Evolutionary conservation across 1,140 invertebrate species (phyloP).

Genomic region (Manduca sexta): DNA sequence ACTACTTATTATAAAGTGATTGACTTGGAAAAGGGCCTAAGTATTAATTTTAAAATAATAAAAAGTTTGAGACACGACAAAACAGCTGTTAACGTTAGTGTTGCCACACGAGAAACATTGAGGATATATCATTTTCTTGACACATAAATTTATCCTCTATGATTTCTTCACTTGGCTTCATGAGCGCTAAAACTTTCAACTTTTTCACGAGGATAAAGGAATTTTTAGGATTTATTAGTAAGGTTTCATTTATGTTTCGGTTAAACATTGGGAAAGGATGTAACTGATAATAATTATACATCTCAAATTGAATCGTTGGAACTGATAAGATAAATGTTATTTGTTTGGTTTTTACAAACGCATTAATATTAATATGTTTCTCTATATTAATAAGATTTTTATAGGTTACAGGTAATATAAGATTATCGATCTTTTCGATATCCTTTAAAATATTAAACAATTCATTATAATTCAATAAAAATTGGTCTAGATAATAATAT

Average conservation of each 20-base stretch:
- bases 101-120: no score
- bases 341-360: conserved; percentile 14
- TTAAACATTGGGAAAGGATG: conserved; percentile 10
- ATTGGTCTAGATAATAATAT: conserved; percentile 9
- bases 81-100: no score
- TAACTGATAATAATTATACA: conserved; percentile 16
- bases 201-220: conserved; percentile 17
- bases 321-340: conserved; percentile 19
- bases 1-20: no score
- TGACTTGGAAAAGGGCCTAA: no score
- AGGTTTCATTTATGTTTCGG: conserved; percentile 1
- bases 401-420: conserved; percentile 11
- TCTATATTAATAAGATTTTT: conserved; percentile 18
- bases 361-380: conserved; percentile 14
- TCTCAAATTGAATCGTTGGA: conserved; percentile 9
- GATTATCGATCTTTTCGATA: conserved; percentile 9
- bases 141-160: no score
- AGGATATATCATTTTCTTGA: no score
- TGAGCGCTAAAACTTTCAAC: no score
- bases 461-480: conserved; percentile 8
- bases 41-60: no score
- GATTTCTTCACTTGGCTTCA: no score
- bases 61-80: no score
- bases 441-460: conserved; percentile 9
- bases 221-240: conserved; percentile 16